Percentiles rank a stretch among this genome's conserved stretches.
phyloP scores from a whole-genome alignment of 1,140 invertebrate species.

The Colletes gigas region DNA sequence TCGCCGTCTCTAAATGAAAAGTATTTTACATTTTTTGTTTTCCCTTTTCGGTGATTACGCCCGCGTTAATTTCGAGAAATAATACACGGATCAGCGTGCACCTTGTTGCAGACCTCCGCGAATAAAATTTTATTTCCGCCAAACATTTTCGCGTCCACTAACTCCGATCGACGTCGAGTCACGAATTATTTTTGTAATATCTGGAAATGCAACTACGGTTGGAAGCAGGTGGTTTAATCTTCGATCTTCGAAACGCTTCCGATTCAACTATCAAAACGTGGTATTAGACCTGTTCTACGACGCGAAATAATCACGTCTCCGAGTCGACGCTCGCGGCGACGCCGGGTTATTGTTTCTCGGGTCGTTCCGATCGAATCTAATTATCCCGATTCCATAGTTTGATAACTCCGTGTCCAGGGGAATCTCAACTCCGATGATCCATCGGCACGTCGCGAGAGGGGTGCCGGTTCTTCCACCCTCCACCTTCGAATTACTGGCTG shows the following conservation, averaged over 20 bases:
- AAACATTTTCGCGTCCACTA: slow-evolving; percentile 8
- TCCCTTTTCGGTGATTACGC: neutral
- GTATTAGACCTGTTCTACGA: too few relatives aligned
- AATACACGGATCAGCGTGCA: neutral
- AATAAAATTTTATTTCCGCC: slow-evolving; percentile 3
- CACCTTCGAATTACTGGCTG: neutral
- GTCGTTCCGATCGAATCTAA: slow-evolving; percentile 60
- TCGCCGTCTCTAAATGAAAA: slow-evolving; percentile 37
- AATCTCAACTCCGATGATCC: slow-evolving; percentile 45
- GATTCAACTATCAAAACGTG: too few relatives aligned
- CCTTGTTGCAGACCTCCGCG: slow-evolving; percentile 16
- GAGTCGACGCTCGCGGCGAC: slow-evolving; percentile 32
- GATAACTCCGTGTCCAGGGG: slow-evolving; percentile 46
- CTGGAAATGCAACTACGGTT: too few relatives aligned
- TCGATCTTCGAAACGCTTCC: too few relatives aligned
- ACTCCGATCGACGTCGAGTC: slow-evolving; percentile 30
- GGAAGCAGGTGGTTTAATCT: too few relatives aligned
- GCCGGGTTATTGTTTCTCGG: slow-evolving; percentile 51
- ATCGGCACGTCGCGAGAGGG: slow-evolving; percentile 37
- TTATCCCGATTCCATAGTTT: slow-evolving; percentile 55
- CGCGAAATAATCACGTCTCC: slow-evolving; percentile 37
- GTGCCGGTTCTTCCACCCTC: neutral
- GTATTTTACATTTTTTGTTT: neutral
- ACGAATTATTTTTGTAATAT: too few relatives aligned
- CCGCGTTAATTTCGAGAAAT: slow-evolving; percentile 14